Base-by-base conservation (phyloP, 2,797 vertebrate species). In the Epinephelus coioides region DNA sequence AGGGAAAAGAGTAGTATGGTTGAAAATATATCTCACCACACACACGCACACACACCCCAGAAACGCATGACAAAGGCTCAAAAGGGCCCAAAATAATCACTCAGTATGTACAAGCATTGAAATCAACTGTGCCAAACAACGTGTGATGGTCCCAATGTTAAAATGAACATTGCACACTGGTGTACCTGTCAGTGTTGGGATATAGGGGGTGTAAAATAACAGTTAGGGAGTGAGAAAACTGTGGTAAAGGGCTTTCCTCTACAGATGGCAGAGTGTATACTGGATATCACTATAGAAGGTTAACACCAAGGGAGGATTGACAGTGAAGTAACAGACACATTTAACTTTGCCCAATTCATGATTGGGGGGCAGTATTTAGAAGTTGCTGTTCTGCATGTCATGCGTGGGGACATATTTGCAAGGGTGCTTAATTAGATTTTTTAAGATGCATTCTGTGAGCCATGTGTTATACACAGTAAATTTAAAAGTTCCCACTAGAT, bases 71-170 rank as follows among this genome's bases (percentile, higher is more conserved):
- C 84, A 89, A 66, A 83, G 82, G 88, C 76, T 83, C 62, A 79
- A 83, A 88, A 81, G 69, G 83, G 80, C 81, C 86, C 68, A 72
- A 89, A 85, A 88, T 79, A 87, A 88, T 81, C 78, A 90, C 79
- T 86, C 78, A 86, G 30, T 91, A 92, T 89, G 74, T 90, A 89
- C 88, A 91, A 86, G 86, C 77, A 87, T 80, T 59, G 43, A 85
- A 87, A 86, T 76, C 12, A 83, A 85, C 65, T 56, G 61, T 5
- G 46, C 76, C 64, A 80, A 81, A 86, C 79, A 88, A 83, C 11
- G 71, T 73, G 69, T 44, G 47, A 79, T 60, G 78, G 68, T 69
- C 88, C 50, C 69, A 85, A 78, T 12, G 53, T 83, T 64, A 67
- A 86, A 81, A 79, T 77, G 57, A 82, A 75, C 69, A 74, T 57